A percentile compares a stretch with the other conserved stretches of the same genome.
Conservation (phyloP, 1,140 invertebrate species). For the Drosophila ercepeae region DNA sequence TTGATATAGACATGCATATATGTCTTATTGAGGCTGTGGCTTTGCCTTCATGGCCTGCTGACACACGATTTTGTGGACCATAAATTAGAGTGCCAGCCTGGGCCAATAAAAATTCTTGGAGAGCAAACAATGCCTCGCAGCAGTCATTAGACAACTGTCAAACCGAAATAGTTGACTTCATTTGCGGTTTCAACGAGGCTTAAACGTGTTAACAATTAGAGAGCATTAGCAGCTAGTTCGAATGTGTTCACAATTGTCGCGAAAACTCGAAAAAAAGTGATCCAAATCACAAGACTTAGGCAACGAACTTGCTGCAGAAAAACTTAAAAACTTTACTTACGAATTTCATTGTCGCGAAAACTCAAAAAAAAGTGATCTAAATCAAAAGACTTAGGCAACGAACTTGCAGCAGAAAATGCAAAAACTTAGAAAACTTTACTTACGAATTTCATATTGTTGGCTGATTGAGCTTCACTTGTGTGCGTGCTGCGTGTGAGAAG, state of each 20-base stretch:
- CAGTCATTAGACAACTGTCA: slow-evolving; percentile 45
- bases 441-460: slow-evolving; percentile 82
- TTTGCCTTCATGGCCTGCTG: slow-evolving; percentile 45
- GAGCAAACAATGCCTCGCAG: slow-evolving; percentile 30
- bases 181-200: slow-evolving; percentile 46
- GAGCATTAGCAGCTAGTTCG: slow-evolving; percentile 22
- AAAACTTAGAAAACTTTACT: slow-evolving; percentile 37
- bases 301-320: slow-evolving; percentile 56
- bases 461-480: slow-evolving; percentile 43
- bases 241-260: slow-evolving; percentile 55
- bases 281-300: slow-evolving; percentile 69
- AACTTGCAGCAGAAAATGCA: slow-evolving; percentile 51
- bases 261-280: neutral
- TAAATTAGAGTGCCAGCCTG: slow-evolving; percentile 64
- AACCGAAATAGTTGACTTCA: slow-evolving; percentile 49
- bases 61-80: slow-evolving; percentile 58
- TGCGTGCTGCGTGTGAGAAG: slow-evolving; percentile 31
- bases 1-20: slow-evolving; percentile 36
- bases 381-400: slow-evolving; percentile 75
- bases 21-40: slow-evolving; percentile 39
- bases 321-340: slow-evolving; percentile 1
- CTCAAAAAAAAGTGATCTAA: neutral
- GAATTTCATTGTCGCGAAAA: slow-evolving; percentile 46
- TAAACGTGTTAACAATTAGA: slow-evolving; percentile 47
- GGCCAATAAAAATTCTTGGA: slow-evolving; percentile 71